Base-by-base conservation (phyloP, 2,888 invertebrate species). In the Cephus runcator region DNA sequence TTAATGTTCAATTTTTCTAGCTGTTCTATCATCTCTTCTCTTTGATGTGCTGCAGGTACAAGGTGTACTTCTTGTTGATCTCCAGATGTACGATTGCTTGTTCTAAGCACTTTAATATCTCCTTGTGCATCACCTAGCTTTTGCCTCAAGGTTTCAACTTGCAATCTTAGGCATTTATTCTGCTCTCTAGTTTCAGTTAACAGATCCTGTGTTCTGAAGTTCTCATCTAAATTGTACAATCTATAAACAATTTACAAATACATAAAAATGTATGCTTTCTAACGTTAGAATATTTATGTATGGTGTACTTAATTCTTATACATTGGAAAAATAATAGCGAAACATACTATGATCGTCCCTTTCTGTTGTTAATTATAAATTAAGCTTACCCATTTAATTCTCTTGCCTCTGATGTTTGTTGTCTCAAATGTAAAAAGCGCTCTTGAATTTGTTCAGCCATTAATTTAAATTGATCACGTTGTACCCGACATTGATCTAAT, bases 401-500 rank as follows among this genome's bases (percentile, higher is more conserved):
- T 79, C 83, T 85, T 12, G 81, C 75, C 69, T 88, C 87, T 12
- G 78, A 81, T 6, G 83, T 82, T 75, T 91, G 92, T 73, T 92
- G 92, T 78, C 93, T 93, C 75, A 93, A 89, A 23, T 92, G 91
- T 15, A 92, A 89, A 85, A 93, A 93, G 11, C 93, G 91, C 77
- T 93, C 92, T 86, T 95, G 94, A 31, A 96, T 92, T 84, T 97
- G 96, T 87, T 97, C 97, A 0, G 96, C 96, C 93, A 97, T 94
- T 12, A 96, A 90, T 90, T 96, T 96, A 87, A 95, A 97, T 87
- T 95, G 95, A 90, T 97, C 97, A 40, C 96, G 92, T 88, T 97
- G 96, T 86, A 94, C 94, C 79, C 95, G 94, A 88, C 95, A 96
- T 91, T 95, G 95, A 85, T 96, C 96, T 79, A 97, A 91, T 88